Base-by-base conservation (phyloP, 2,797 vertebrate genomes). In the Psittacula derbiana region DNA sequence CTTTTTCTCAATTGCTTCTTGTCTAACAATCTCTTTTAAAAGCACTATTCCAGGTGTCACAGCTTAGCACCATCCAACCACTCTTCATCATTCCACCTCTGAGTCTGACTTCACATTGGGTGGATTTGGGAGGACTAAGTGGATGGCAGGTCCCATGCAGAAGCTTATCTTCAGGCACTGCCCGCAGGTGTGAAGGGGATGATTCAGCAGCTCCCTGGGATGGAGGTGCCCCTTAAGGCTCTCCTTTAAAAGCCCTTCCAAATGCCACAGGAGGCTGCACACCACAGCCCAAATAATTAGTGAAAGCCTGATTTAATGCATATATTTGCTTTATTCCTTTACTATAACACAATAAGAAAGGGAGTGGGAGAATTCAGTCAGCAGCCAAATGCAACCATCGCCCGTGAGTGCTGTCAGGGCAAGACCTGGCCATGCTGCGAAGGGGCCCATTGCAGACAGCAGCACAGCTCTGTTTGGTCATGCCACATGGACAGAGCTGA, bases 371-470 rank as follows among this genome's bases (percentile, higher is more conserved):
- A 92, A 85, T 94, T 96, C 57, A 23, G 92, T 72, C 69, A 61
- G 94, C 95, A 97, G 93, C 80, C 93, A 97, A 71, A 71, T 9
- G 62, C 80, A 66, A 57, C 92, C 92, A 87, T 89, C 4, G 9
- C 93, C 96, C 86, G 25, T 23, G 92, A 97, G 94, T 8, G 16
- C 96, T 97, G 96, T 96, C 74, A 52, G 91, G 97, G 86, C 95
- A 96, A 93, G 94, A 50, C 92, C 88, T 72, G 88, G 87, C 50
- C 2, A 0, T 60, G 80, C 95, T 47, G 7, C 15, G 55, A 36
- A 81, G 95, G 94, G 97, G 88, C 95, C 96, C 85, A 40, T 89
- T 80, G 93, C 93, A 87, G 96, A 76, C 81, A 94, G 90, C 94
- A 94, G 92, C 82, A 13, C 65, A 9, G 95, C 93, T 76, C 93